phyloP scores from a whole-genome alignment of 2,113 vertebrate genomes.

The Rynchops niger region DNA sequence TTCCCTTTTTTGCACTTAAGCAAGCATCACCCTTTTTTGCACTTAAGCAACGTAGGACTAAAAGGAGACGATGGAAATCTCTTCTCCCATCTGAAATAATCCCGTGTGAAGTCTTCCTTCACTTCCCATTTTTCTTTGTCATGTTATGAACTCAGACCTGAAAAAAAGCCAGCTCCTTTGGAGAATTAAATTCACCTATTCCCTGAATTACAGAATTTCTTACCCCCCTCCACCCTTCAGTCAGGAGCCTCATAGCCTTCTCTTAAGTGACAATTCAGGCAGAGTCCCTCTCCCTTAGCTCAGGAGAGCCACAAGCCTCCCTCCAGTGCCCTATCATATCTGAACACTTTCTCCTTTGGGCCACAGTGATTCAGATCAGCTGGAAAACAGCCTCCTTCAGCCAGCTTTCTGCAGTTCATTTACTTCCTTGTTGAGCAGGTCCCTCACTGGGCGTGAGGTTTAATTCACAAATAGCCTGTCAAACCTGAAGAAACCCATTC shows the following conservation, averaged over 20 bases:
- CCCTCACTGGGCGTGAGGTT: neutral
- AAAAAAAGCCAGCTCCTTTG: neutral
- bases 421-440: neutral
- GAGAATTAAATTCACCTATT: neutral
- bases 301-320: neutral
- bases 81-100: neutral
- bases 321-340: neutral
- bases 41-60: neutral
- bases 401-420: neutral
- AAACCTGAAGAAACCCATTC: neutral
- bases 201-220: neutral
- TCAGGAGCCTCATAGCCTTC: neutral
- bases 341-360: neutral
- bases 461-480: neutral
- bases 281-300: neutral
- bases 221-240: neutral
- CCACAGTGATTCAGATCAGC: neutral
- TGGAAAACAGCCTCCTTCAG: neutral
- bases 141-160: neutral
- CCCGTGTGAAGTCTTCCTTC: neutral
- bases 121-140: neutral
- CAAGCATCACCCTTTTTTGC: neutral
- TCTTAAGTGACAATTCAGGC: neutral
- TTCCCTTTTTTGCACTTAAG: neutral
- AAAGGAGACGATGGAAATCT: neutral